phyloP scores from a whole-genome alignment of 2,888 invertebrate genomes.

The Buathra laborator region DNA sequence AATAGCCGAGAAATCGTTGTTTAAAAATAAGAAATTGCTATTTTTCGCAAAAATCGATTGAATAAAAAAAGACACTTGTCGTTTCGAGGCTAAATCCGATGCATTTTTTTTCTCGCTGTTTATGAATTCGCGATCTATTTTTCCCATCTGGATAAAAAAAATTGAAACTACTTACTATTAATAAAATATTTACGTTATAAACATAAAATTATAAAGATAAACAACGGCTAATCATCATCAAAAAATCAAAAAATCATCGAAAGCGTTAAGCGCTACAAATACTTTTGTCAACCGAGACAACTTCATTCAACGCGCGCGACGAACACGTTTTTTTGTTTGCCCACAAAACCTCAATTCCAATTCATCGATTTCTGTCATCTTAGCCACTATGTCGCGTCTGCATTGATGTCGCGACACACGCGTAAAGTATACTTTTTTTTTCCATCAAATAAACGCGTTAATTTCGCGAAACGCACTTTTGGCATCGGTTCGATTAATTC shows the following conservation, averaged over 20 bases:
- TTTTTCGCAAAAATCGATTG: too few relatives aligned
- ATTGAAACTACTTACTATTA: too few relatives aligned
- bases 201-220: conserved; percentile 77
- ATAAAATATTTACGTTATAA: too few relatives aligned
- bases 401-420: conserved; percentile 54
- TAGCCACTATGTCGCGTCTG: conserved; percentile 55
- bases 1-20: too few relatives aligned
- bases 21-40: too few relatives aligned
- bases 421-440: conserved; percentile 40
- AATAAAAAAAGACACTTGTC: too few relatives aligned
- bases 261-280: neutral
- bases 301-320: conserved; percentile 33
- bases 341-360: conserved; percentile 28
- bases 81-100: too few relatives aligned
- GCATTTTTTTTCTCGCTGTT: too few relatives aligned
- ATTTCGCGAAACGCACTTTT: neutral
- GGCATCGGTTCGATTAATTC: neutral
- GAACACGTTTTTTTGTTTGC: conserved; percentile 43
- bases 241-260: neutral
- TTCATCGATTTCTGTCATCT: conserved; percentile 35
- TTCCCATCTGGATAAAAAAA: too few relatives aligned
- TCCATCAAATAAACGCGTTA: neutral
- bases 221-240: neutral
- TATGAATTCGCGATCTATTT: too few relatives aligned
- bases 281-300: conserved; percentile 20